Percentiles rank a stretch among this genome's conserved stretches.
Evolutionary conservation across 2,888 invertebrate genomes (phyloP).

Genomic region (Scaptomyza polygonia): DNA sequence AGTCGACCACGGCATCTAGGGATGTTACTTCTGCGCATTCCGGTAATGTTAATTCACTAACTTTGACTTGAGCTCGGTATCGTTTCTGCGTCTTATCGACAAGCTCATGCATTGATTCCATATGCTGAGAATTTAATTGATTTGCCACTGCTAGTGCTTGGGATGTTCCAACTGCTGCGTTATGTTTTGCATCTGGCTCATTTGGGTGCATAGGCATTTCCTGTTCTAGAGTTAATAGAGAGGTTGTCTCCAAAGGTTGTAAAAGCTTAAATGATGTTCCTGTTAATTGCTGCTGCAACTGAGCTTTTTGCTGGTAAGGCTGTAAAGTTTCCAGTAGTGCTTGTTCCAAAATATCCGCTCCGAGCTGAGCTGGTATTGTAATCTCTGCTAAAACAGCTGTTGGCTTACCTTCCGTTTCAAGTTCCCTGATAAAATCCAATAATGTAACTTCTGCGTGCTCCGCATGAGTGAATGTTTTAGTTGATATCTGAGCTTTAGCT

Average conservation of each 20-base stretch:
- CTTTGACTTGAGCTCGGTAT: constrained; percentile 84
- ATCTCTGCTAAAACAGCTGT: constrained; percentile 55
- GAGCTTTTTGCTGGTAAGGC: constrained; percentile 25
- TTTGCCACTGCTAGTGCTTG: constrained; percentile 86
- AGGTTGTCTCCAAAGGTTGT: constrained; percentile 68
- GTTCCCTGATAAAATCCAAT: constrained; percentile 61
- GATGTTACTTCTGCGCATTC: constrained; percentile 67
- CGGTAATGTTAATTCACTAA: constrained; percentile 73
- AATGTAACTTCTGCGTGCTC: constrained; percentile 60
- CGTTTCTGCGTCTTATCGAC: constrained; percentile 13
- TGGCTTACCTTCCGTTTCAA: constrained; percentile 42
- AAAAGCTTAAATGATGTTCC: constrained; percentile 53
- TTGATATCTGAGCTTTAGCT: constrained; percentile 28
- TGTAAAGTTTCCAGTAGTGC: constrained; percentile 63
- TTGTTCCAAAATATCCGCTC: constrained; percentile 58
- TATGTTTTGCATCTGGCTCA: constrained; percentile 39
- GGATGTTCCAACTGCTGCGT: constrained; percentile 65
- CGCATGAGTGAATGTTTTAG: constrained; percentile 56
- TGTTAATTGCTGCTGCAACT: constrained; percentile 52
- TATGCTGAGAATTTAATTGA: constrained; percentile 86
- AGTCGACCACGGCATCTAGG: constrained; percentile 79
- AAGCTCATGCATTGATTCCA: constrained; percentile 85
- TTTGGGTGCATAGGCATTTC: constrained; percentile 52
- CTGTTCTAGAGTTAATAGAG: constrained; percentile 65
- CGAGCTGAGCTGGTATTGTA: constrained; percentile 48